Percentiles rank a stretch among this genome's conserved stretches.
These are phyloP conservation scores for Noturus placidus DNA, from an alignment of 2,113 vertebrate genomes.

Conservation along the genomic window DNA sequence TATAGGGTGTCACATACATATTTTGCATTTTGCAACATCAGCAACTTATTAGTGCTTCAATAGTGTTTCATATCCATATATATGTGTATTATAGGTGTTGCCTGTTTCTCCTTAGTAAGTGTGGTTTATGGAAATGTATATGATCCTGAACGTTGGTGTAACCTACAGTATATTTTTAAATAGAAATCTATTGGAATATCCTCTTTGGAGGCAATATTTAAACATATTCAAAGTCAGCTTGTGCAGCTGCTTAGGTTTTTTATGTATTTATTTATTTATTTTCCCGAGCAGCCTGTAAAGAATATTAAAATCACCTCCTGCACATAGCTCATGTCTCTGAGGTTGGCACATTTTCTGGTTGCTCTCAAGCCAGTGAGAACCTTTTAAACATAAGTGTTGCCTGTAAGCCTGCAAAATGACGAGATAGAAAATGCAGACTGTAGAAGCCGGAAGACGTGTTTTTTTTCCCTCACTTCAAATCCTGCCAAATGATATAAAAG, in stretches of 20 bases:
- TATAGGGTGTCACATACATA: background rate
- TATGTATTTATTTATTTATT: background rate
- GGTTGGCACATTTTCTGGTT: background rate
- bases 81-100: background rate
- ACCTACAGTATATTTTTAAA: background rate
- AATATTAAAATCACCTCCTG: background rate
- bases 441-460: no score
- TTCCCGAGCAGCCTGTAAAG: background rate
- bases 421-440: background rate
- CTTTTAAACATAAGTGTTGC: background rate
- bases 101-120: background rate
- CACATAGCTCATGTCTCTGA: background rate
- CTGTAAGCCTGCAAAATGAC: background rate
- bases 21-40: background rate
- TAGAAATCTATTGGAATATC: background rate
- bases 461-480: background rate
- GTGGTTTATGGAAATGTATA: background rate
- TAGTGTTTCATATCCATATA: background rate
- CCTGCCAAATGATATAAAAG: background rate
- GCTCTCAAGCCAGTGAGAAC: background rate
- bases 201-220: background rate
- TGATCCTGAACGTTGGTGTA: background rate
- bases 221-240: background rate
- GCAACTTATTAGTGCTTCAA: background rate
- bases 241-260: background rate